Evolutionary conservation across 1,140 invertebrate species (phyloP).

Genomic region (Ceratina japonica): DNA sequence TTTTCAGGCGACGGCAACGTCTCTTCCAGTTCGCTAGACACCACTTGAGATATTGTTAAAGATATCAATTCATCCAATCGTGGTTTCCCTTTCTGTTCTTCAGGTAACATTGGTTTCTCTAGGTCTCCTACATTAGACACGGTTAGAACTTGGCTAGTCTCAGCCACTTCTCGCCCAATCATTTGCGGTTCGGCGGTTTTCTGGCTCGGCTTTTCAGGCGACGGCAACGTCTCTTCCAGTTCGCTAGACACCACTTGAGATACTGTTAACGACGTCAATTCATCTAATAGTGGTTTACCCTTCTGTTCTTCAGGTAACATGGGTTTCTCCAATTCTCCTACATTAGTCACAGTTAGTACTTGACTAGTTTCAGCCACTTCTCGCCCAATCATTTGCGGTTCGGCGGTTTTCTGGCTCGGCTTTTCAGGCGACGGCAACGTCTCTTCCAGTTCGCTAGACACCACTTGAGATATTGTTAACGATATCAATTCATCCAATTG

Average conservation of each 20-base stretch:
- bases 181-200: slow-evolving; percentile 62
- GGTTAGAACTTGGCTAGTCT: slow-evolving; percentile 68
- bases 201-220: slow-evolving; percentile 54
- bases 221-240: slow-evolving; percentile 56
- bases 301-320: slow-evolving; percentile 58
- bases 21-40: slow-evolving; percentile 65
- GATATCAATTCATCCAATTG: slow-evolving; percentile 68
- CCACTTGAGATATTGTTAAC: slow-evolving; percentile 69
- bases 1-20: slow-evolving; percentile 57
- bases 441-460: slow-evolving; percentile 70
- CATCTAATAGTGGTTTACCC: slow-evolving; percentile 62
- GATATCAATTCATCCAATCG: slow-evolving; percentile 67
- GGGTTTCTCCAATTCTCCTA: slow-evolving; percentile 58
- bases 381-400: slow-evolving; percentile 57
- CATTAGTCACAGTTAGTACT: slow-evolving; percentile 55
- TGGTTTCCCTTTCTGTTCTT: slow-evolving; percentile 60
- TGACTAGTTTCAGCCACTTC: slow-evolving; percentile 68
- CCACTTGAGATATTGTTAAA: slow-evolving; percentile 68
- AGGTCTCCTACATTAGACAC: slow-evolving; percentile 61
- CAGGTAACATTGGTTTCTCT: slow-evolving; percentile 47
- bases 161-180: slow-evolving; percentile 64
- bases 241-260: slow-evolving; percentile 69
- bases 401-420: slow-evolving; percentile 60
- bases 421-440: slow-evolving; percentile 50
- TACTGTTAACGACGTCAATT: slow-evolving; percentile 65